Percentiles rank a stretch among this genome's conserved stretches.
Evolutionary conservation across 1,140 invertebrate species (phyloP).

Genomic region (Pantala flavescens): DNA sequence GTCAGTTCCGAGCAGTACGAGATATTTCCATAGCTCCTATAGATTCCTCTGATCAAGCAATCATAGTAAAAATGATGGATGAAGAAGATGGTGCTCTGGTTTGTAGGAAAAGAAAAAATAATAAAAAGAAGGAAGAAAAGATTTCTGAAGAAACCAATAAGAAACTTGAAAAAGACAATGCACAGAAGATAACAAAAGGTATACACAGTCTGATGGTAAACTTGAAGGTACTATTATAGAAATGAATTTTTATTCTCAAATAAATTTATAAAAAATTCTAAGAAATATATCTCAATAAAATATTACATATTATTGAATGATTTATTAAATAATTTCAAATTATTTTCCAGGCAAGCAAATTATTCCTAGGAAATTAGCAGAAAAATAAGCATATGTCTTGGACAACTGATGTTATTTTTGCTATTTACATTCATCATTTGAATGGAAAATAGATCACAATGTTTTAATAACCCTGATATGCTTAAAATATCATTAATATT

Average conservation of each 20-base stretch:
- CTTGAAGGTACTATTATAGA: conserved; percentile 24
- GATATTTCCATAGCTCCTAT: conserved; percentile 83
- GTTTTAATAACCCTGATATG: too few species aligned
- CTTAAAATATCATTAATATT: too few species aligned
- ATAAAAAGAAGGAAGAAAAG: conserved; percentile 26
- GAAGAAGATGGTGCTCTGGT: conserved; percentile 40
- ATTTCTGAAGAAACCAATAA: background rate
- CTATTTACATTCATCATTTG: too few species aligned
- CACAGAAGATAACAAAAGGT: conserved; percentile 18
- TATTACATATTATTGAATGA: background rate
- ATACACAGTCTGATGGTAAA: conserved; percentile 27
- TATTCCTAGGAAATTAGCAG: background rate
- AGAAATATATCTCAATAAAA: background rate
- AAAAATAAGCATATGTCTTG: too few species aligned
- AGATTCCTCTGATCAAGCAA: conserved; percentile 48
- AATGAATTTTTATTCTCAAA: background rate
- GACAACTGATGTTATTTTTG: too few species aligned
- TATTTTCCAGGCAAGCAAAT: background rate
- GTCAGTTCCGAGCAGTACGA: conserved; percentile 81
- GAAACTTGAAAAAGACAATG: background rate
- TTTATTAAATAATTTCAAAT: background rate
- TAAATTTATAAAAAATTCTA: background rate
- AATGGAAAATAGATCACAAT: too few species aligned
- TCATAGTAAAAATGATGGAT: conserved; percentile 50
- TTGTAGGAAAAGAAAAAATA: conserved; percentile 31